Evolutionary conservation across 2,888 invertebrate species (phyloP).

Genomic region (Dolichopus griseipennis): DNA sequence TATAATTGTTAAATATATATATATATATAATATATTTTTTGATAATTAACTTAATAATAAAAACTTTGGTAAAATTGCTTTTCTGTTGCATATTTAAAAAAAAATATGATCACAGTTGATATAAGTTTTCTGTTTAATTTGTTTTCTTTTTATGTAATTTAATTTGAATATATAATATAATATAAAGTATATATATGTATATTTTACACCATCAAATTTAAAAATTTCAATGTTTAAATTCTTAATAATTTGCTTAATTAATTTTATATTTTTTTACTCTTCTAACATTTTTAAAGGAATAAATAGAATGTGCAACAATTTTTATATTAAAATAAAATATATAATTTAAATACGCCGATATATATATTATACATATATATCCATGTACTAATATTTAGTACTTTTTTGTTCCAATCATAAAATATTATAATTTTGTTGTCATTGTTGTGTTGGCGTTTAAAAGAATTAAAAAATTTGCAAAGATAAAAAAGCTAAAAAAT

Average conservation of each 20-base stretch:
- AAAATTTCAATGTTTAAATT: background rate
- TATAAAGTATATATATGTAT: background rate
- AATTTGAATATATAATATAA: too few species aligned
- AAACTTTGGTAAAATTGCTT: conserved; percentile 8
- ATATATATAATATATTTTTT: background rate
- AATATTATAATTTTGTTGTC: too few species aligned
- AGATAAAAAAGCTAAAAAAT: too few species aligned
- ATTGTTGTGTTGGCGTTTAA: too few species aligned
- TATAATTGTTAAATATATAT: too few species aligned
- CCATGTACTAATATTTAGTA: too few species aligned
- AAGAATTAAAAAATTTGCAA: too few species aligned
- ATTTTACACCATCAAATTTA: background rate
- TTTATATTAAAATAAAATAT: background rate
- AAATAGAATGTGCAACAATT: background rate
- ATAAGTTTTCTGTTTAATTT: background rate
- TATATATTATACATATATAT: background rate
- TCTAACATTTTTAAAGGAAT: background rate
- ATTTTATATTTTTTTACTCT: background rate
- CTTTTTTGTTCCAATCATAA: too few species aligned
- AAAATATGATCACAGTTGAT: conserved; percentile 5
- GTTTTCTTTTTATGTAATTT: too few species aligned
- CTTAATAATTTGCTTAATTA: background rate
- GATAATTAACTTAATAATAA: background rate
- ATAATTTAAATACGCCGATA: background rate
- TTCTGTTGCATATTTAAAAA: conserved; percentile 7